Base-by-base conservation (phyloP, 2,888 invertebrate genomes). In the Leptinotarsa juncta region DNA sequence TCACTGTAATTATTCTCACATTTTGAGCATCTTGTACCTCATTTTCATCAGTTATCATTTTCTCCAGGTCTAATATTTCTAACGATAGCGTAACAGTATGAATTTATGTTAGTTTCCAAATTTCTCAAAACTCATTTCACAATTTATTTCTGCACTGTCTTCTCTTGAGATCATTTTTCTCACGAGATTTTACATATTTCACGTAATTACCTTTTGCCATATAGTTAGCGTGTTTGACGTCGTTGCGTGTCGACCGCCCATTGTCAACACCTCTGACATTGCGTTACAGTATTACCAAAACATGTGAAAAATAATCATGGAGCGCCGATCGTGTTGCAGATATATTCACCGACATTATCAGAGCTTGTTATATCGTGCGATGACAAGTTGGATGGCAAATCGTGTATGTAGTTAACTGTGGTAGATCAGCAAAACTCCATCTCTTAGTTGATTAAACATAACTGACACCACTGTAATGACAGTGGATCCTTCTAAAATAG, bases 151-250 rank as follows among this genome's bases (percentile, higher is more conserved):
- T 42, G 32, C 32, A 42, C 2, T 10, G 7, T 2, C 10, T 42
- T 42, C 3, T 10, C 0, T 42, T 42, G 42, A 42, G 42, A 42
- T 7, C 7, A 32, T 42, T 10, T 42, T 32, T 26, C 26, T 32
- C 62, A 32, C 7, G 1, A 16, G 62, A 5, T 60, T 3, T 16
- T 60, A 20, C 20, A 16, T 57, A 18, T 14, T 57, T 1, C 57
- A 16, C 15, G 65, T 83, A 81, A 83, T 83, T 80, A 82, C 79
- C 81, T 82, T 81, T 83, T 32, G 32, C 42, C 83, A 79, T 80
- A 80, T 71, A 72, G 77, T 73, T 79, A 76, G 75, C 77, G 78
- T 79, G 81, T 73, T 71, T 68, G 72, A 72, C 66, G 53, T 70
- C 70, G 50, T 79, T 76, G 81, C 80, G 82, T 82, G 80, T 75